Conservation (phyloP, 2,797 vertebrate species). For the Hyperoplus immaculatus region DNA sequence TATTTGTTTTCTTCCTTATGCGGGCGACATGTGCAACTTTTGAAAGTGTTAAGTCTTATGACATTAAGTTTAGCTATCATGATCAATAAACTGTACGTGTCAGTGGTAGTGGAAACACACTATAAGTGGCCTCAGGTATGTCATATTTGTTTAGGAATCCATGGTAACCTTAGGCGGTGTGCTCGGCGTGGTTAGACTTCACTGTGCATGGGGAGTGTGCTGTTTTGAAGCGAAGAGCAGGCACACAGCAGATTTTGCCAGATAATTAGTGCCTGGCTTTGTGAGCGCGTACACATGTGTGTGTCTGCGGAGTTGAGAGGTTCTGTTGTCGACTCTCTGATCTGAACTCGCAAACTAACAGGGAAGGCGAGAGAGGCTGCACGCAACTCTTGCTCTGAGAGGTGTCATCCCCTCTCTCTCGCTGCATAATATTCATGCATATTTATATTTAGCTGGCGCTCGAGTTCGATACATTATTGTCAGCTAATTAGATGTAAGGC, state of each 20-base stretch:
- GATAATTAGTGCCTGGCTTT: constrained; percentile 81
- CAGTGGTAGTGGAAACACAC: constrained; percentile 45
- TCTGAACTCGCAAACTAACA: constrained; percentile 82
- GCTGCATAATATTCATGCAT: constrained; percentile 95
- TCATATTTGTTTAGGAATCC: constrained; percentile 73
- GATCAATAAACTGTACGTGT: constrained; percentile 67
- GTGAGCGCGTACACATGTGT: constrained; percentile 61
- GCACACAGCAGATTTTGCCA: constrained; percentile 67
- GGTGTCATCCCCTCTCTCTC: constrained; percentile 86
- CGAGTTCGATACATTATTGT: constrained; percentile 98
- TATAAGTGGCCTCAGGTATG: constrained; percentile 60
- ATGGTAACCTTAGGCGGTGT: constrained; percentile 50
- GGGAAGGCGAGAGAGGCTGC: constrained; percentile 72
- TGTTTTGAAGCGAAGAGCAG: constrained; percentile 77
- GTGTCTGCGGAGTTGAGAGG: constrained; percentile 75
- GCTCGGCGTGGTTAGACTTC: constrained; percentile 53
- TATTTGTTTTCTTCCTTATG: constrained; percentile 70
- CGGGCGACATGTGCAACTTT: constrained; percentile 7
- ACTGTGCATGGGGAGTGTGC: constrained; percentile 52
- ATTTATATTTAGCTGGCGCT: constrained; percentile 98
- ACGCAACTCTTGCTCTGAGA: constrained; percentile 85
- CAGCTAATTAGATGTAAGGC: constrained; percentile 99
- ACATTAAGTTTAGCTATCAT: constrained; percentile 60
- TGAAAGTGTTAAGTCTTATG: constrained; percentile 40
- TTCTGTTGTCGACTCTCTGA: constrained; percentile 84